Evolutionary conservation across 1,140 invertebrate genomes (phyloP).

Genomic region (Drosophila nigrodunni): DNA sequence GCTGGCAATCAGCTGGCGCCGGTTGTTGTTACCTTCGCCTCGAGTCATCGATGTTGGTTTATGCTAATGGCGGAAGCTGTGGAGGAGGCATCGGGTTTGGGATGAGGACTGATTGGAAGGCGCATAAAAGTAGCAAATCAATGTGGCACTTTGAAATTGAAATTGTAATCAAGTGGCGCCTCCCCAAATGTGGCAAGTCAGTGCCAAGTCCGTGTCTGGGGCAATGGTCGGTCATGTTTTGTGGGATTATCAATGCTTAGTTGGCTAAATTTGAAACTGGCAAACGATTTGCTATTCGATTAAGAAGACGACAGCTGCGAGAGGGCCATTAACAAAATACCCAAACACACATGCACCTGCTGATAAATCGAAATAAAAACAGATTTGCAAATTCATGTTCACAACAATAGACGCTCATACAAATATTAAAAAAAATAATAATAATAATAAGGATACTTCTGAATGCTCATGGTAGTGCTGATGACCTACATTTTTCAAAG

Average conservation of each 20-base stretch:
- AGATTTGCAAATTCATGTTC: constrained; percentile 79
- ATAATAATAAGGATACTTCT: constrained; percentile 43
- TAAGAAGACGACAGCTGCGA: constrained; percentile 63
- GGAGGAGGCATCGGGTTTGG: constrained; percentile 2
- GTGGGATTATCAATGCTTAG: constrained; percentile 60
- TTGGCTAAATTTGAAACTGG: constrained; percentile 77
- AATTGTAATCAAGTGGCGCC: constrained; percentile 77
- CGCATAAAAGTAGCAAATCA: constrained; percentile 81
- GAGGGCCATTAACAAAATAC: constrained; percentile 36
- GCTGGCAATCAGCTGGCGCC: constrained; percentile 73
- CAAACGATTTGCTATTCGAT: constrained; percentile 79
- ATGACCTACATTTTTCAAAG: constrained; percentile 47
- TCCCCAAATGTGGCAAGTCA: constrained; percentile 20
- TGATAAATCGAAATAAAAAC: constrained; percentile 73
- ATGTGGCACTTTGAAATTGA: constrained; percentile 76
- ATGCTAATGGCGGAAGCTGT: constrained; percentile 76
- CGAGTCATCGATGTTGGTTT: constrained; percentile 52
- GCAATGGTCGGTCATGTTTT: constrained; percentile 16
- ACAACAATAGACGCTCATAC: constrained; percentile 60
- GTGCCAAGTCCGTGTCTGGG: neutral
- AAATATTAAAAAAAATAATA: constrained; percentile 40
- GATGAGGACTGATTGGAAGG: constrained; percentile 60
- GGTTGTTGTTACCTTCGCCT: constrained; percentile 37
- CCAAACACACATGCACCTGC: constrained; percentile 8
- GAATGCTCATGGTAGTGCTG: constrained; percentile 25